Percentiles rank a stretch among this genome's conserved stretches.
phyloP scores from a whole-genome alignment of 2,797 vertebrate genomes.

The Neoniphon sammara region DNA sequence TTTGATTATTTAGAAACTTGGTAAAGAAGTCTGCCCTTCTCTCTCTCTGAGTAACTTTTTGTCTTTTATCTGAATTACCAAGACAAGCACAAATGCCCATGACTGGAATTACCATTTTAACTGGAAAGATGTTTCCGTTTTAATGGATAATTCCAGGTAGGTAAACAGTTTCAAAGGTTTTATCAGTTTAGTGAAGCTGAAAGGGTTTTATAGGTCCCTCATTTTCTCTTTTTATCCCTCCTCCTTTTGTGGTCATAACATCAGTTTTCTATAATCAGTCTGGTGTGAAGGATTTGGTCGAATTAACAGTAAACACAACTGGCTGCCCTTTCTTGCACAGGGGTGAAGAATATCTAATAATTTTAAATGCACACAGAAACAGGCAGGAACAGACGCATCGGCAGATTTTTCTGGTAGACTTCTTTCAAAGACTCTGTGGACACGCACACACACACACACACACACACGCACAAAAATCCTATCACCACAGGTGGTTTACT shows the following conservation, averaged over 20 bases:
- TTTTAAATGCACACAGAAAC: slow-evolving; percentile 26
- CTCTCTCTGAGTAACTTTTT: background rate
- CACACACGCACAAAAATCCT: background rate
- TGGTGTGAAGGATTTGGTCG: slow-evolving; percentile 18
- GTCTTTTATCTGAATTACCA: background rate
- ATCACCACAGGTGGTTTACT: slow-evolving; percentile 4
- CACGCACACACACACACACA: background rate
- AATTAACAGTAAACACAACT: slow-evolving; percentile 23
- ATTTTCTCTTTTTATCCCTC: background rate
- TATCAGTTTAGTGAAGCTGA: background rate
- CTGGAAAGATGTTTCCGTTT: slow-evolving; percentile 5
- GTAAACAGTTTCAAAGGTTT: slow-evolving; percentile 12
- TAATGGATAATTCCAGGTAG: background rate
- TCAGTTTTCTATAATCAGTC: slow-evolving; percentile 29
- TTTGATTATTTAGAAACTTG: slow-evolving; percentile 35
- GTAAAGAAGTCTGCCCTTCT: slow-evolving; percentile 13
- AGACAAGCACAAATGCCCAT: no score
- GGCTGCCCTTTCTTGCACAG: slow-evolving; percentile 11
- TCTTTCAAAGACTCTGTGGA: background rate
- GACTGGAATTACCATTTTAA: background rate
- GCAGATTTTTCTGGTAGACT: slow-evolving; percentile 6
- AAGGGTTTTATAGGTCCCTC: background rate
- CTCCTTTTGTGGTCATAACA: background rate
- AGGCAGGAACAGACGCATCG: slow-evolving; percentile 1
- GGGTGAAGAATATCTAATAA: slow-evolving; percentile 28